These are phyloP conservation scores for Heliconius sara DNA, from an alignment of 2,888 invertebrate genomes.

Conservation along the genomic window DNA sequence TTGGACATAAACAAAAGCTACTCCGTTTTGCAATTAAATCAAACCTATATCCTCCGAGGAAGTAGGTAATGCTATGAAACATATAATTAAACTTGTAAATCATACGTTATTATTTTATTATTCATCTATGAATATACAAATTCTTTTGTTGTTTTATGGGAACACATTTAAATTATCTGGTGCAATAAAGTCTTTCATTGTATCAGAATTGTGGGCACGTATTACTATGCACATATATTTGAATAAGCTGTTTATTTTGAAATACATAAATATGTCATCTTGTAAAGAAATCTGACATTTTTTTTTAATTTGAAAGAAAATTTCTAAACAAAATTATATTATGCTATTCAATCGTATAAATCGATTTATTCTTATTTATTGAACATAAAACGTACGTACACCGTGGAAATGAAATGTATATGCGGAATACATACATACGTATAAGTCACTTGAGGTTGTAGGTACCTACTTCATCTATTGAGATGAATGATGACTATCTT, in stretches of 20 bases:
- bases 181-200: constrained; percentile 29
- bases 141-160: constrained; percentile 22
- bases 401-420: no score
- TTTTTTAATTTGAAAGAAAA: no score
- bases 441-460: no score
- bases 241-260: not conserved
- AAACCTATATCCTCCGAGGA: no score
- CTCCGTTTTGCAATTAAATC: no score
- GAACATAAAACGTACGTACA: not conserved
- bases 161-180: constrained; percentile 25
- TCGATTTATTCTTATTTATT: not conserved
- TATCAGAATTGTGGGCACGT: not conserved
- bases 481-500: no score
- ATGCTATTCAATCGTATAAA: not conserved
- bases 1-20: no score
- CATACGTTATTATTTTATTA: constrained; percentile 9
- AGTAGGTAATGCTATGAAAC: not conserved
- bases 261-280: no score
- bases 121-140: constrained; percentile 27
- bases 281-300: no score
- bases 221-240: constrained; percentile 15
- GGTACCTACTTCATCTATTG: no score
- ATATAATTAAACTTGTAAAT: not conserved
- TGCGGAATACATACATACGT: no score
- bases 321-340: not conserved